Percentiles rank a stretch among this genome's conserved stretches.
These are phyloP conservation scores for Xenus cinereus DNA, from an alignment of 2,113 vertebrate species.

Conservation along the genomic window DNA sequence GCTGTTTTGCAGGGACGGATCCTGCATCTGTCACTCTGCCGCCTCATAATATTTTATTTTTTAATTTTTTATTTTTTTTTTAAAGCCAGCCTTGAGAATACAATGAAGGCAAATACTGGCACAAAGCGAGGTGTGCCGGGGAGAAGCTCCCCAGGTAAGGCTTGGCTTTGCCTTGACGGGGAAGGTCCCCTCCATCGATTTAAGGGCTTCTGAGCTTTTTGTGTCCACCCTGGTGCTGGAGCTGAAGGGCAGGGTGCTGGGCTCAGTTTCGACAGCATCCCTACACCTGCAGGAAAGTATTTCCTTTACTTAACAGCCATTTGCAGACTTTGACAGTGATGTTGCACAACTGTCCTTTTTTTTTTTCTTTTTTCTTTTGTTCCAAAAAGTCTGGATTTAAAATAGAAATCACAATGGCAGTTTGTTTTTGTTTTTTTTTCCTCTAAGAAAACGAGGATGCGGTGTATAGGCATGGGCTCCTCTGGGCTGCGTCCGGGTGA, in stretches of 20 bases:
- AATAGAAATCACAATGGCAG: neutral
- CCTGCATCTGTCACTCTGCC: neutral
- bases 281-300: neutral
- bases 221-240: neutral
- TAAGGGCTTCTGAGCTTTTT: neutral
- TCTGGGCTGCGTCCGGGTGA: neutral
- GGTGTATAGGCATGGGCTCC: neutral
- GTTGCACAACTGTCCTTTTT: neutral
- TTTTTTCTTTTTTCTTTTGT: neutral
- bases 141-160: neutral
- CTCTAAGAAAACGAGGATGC: neutral
- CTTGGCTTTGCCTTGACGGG: neutral
- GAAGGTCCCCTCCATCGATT: neutral
- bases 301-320: neutral
- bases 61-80: neutral
- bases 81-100: neutral
- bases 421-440: neutral
- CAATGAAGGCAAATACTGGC: neutral
- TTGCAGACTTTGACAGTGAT: neutral
- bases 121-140: neutral
- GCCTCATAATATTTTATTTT: neutral
- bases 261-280: neutral
- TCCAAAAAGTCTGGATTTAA: neutral
- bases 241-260: rapidly evolving
- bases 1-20: neutral